These are phyloP conservation scores for Balearica regulorum DNA, from an alignment of 2,797 vertebrate genomes.

Conservation along the genomic window DNA sequence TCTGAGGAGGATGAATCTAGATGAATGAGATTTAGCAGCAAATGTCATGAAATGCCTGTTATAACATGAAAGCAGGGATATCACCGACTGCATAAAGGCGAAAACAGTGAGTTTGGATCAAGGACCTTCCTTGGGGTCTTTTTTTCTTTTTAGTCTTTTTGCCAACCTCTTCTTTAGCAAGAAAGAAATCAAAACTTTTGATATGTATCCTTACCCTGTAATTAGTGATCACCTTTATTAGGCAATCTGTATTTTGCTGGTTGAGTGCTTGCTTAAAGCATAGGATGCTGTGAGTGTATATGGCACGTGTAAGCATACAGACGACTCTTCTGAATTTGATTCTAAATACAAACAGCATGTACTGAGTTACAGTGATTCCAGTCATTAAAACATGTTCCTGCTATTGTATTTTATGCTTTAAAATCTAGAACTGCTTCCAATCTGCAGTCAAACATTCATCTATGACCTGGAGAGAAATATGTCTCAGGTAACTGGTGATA, in stretches of 20 bases:
- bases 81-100: not conserved
- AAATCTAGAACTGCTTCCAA: not conserved
- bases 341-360: not conserved
- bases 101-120: not conserved
- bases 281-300: not conserved
- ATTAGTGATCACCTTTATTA: not conserved
- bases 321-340: not conserved
- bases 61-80: not conserved
- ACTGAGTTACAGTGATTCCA: not conserved
- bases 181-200: not conserved
- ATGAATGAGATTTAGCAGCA: slow-evolving; percentile 27
- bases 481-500: not conserved
- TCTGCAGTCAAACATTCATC: not conserved
- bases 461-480: not conserved
- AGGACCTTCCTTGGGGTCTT: not conserved
- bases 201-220: not conserved
- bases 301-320: not conserved
- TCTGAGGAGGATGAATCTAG: slow-evolving; percentile 9
- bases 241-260: not conserved
- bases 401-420: not conserved
- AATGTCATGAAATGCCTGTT: slow-evolving; percentile 37
- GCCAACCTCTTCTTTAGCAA: not conserved
- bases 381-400: not conserved
- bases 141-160: not conserved
- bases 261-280: not conserved